Base-by-base conservation (phyloP, 2,113 vertebrate species). In the Pelecanus crispus region DNA sequence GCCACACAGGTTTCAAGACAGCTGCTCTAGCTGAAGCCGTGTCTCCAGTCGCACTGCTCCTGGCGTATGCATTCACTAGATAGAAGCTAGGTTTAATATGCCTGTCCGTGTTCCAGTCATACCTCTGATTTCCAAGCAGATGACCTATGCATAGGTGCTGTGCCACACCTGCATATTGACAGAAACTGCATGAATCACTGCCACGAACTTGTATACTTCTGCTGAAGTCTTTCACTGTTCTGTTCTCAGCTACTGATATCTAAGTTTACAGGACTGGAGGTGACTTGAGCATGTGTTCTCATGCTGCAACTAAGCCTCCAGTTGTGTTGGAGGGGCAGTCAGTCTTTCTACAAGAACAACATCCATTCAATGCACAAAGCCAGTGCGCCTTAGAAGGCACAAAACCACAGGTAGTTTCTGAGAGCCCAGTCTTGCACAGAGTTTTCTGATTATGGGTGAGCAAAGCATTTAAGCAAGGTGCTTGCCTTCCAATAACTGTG, bases 1-100 rank as follows among this genome's bases (percentile, higher is more conserved):
- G 78, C 72, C 45, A 18, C 9, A 4, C 1, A 13, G 45, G 4
- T 5, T 47, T 29, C 62, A 49, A 78, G 66, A 68, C 72, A 77
- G 68, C 73, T 86, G 86, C 62, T 73, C 4, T 32, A 36, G 58
- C 38, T 40, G 19, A 10, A 78, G 18, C 31, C 5, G 1, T 10
- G 38, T 52, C 53, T 91, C 53, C 65, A 24, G 19, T 50, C 1
- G 0, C 53, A 8, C 49, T 28, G 15, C 1, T 26, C 42, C n/a
- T 63, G 58, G 2, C 59, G 1, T 9, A 4, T 13, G 26, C 2
- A 0, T 28, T 70, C 17, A 10, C 7, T 4, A 20, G 36, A 11
- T 16, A 38, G 67, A 42, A 70, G 52, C 44, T 63, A 25, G 11
- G 7, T 63, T 45, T 50, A 4, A 17, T 25, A 4, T 17, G 10